Conservation (phyloP, 1,140 invertebrate species). For the Conus betulinus region DNA sequence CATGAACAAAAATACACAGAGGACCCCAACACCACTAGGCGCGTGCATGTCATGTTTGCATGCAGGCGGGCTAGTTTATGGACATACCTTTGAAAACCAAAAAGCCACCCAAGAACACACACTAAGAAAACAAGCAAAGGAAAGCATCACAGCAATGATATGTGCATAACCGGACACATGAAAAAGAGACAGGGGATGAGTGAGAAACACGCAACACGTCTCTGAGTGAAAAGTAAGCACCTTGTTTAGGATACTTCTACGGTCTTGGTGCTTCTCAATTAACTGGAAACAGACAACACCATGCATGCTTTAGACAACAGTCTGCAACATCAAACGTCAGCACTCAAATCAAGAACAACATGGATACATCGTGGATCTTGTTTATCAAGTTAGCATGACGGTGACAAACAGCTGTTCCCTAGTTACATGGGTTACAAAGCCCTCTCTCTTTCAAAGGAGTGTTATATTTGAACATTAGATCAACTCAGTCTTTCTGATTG, state of each 20-base stretch:
- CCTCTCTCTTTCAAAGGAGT: too few relatives aligned
- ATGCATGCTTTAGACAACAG: constrained; percentile 20
- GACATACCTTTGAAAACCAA: too few relatives aligned
- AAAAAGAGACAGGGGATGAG: background rate
- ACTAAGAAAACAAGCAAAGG: too few relatives aligned
- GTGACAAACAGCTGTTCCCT: background rate
- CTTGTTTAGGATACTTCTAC: constrained; percentile 64
- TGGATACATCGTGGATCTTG: too few relatives aligned
- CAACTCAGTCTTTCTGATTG: too few relatives aligned
- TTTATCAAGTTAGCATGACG: background rate
- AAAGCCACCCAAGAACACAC: too few relatives aligned
- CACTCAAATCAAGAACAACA: background rate
- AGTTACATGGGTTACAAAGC: too few relatives aligned
- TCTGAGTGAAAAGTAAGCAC: constrained; percentile 37
- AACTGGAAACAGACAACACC: constrained; percentile 56
- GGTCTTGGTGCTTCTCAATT: constrained; percentile 63
- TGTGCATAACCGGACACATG: background rate
- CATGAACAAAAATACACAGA: background rate
- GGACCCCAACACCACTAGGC: too few relatives aligned
- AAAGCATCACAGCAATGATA: too few relatives aligned
- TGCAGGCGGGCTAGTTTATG: background rate
- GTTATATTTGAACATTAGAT: too few relatives aligned
- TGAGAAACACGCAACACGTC: background rate
- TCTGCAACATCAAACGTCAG: background rate
- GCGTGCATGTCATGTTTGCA: background rate